A percentile compares a stretch with the other conserved stretches of the same genome.
phyloP scores from a whole-genome alignment of 1,140 invertebrate genomes.

The Drosophila setifemur region DNA sequence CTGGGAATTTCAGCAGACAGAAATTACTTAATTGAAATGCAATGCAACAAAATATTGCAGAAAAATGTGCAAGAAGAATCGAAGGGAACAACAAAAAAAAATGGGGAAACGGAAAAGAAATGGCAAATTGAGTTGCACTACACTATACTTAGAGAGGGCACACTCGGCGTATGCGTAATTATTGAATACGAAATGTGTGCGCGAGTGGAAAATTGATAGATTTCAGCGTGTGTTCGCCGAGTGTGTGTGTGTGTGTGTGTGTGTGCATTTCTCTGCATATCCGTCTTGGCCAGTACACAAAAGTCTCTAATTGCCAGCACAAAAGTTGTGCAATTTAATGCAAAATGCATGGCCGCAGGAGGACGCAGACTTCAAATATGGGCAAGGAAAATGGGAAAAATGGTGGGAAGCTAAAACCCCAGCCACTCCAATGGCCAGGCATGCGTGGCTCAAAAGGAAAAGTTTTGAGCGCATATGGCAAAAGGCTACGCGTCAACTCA shows the following conservation, averaged over 20 bases:
- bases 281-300: conserved; percentile 17
- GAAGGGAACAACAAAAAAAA: conserved; percentile 3
- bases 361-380: background rate
- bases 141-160: conserved; percentile 36
- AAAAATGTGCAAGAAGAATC: conserved; percentile 3
- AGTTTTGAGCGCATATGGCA: conserved; percentile 70
- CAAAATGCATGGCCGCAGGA: conserved; percentile 60
- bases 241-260: conserved; percentile 44
- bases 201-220: conserved; percentile 5
- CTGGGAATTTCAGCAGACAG: conserved; percentile 73
- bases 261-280: conserved; percentile 44
- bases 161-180: conserved; percentile 65
- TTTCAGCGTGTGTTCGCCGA: too few species aligned
- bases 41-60: conserved; percentile 33
- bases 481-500: conserved; percentile 79
- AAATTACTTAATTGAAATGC: conserved; percentile 76
- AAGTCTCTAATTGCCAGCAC: conserved; percentile 67
- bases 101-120: conserved; percentile 15
- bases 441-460: conserved; percentile 69
- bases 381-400: background rate
- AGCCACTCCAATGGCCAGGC: conserved; percentile 55
- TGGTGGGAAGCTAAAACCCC: conserved; percentile 30
- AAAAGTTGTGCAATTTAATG: conserved; percentile 81
- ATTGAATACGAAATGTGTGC: conserved; percentile 38
- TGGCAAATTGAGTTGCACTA: conserved; percentile 4